Evolutionary conservation across 2,888 invertebrate genomes (phyloP).

Genomic region (Diabrotica balteata): DNA sequence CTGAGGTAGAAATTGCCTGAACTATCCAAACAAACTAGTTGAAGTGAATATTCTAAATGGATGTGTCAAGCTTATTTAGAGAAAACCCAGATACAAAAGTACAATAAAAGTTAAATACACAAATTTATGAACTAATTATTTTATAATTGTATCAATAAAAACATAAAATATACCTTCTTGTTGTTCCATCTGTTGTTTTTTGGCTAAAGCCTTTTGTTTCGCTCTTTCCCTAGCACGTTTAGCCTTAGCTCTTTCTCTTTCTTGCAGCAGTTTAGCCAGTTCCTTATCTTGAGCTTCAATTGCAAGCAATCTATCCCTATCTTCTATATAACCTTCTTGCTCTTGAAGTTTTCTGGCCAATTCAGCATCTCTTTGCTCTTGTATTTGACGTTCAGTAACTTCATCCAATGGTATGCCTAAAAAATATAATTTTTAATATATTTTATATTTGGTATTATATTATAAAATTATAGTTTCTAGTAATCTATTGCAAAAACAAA

Average conservation of each 20-base stretch:
- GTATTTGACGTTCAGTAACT: slow-evolving; percentile 65
- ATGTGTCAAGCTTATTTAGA: too few species aligned
- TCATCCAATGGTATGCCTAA: slow-evolving; percentile 62
- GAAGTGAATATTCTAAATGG: too few species aligned
- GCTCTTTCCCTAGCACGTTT: slow-evolving; percentile 75
- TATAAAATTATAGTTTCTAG: too few species aligned
- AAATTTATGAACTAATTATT: background rate
- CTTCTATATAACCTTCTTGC: slow-evolving; percentile 71
- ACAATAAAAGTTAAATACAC: too few species aligned
- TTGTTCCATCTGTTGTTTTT: slow-evolving; percentile 61
- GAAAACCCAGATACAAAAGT: too few species aligned
- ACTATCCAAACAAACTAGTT: too few species aligned
- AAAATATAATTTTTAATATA: too few species aligned
- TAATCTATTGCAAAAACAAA: too few species aligned
- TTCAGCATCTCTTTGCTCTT: slow-evolving; percentile 79
- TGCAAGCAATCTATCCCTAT: slow-evolving; percentile 68
- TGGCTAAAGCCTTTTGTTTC: slow-evolving; percentile 66
- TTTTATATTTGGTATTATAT: too few species aligned
- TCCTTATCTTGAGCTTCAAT: slow-evolving; percentile 84
- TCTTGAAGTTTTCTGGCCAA: slow-evolving; percentile 78
- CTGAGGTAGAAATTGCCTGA: too few species aligned
- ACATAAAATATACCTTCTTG: slow-evolving; percentile 44
- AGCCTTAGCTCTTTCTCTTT: slow-evolving; percentile 74
- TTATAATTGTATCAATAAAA: background rate
- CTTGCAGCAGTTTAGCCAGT: slow-evolving; percentile 77